Base-by-base conservation (phyloP, 2,888 invertebrate species). In the Ormia ochracea region DNA sequence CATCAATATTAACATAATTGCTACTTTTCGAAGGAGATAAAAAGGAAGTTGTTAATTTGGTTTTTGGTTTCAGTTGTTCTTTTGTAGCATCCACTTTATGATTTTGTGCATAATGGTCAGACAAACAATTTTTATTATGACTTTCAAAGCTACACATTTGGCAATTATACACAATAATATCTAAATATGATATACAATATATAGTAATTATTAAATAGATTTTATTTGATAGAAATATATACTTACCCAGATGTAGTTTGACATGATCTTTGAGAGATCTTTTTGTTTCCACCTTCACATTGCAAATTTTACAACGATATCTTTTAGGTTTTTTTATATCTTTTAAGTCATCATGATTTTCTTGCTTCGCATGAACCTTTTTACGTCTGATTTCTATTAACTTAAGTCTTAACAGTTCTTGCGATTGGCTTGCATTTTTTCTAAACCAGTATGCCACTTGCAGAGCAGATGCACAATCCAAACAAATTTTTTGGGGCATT, bases 251-350 rank as follows among this genome's bases (percentile, higher is more conserved):
- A 72, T 87, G 87, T 56, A 85, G 70, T 17, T 85, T 85, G 10
- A 87, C 83, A 31, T 87, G 87, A 48, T 87, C 84, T 58, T 86
- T 86, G 0, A 88, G 81, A 26, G 86, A 84, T 77, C 84, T 54
- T 6, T 85, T 85, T 63, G 84, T 85, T 63, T 83, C 82, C 4
- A 87, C 75, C 36, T 84, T 82, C 0, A 73, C 84, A 10, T 85
- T 84, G 50, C 88, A 88, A 17, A 87, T 83, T 82, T 88, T 87
- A 59, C 87, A 87, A 48, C 86, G 86, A 69, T 84, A 87, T 5
- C 85, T 84, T 65, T 80, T 80, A 7, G 61, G 38, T 23, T 80
- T 77, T 52, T 36, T 65, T 6, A 66, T 1, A 21, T 65, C 70
- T 56, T 6, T 36, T 19, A 4, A 12, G 1, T 48, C n/a, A 12